phyloP scores from a whole-genome alignment of 2,113 vertebrate species.

The Plecturocebus donacophilus region DNA sequence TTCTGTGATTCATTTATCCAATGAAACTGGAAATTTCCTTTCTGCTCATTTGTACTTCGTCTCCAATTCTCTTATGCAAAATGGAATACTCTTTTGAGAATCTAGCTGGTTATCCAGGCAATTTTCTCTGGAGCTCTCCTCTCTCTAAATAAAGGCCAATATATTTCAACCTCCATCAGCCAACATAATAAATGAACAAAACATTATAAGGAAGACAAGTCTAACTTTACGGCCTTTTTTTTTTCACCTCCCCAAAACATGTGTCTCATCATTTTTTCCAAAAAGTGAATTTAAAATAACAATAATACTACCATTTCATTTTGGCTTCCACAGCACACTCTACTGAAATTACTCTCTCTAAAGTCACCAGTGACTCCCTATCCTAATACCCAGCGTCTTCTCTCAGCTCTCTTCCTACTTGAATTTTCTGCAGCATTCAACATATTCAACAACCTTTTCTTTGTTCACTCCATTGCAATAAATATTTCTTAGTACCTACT shows the following conservation, averaged over 20 bases:
- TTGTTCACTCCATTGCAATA: not conserved
- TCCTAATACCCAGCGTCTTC: not conserved
- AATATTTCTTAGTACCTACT: not conserved
- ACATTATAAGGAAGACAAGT: not conserved
- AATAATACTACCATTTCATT: not conserved
- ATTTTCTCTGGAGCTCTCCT: not conserved
- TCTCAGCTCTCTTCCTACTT: not conserved
- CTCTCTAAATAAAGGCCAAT: not conserved
- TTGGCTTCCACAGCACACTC: not conserved
- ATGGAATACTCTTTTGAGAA: not conserved
- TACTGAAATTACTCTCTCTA: not conserved
- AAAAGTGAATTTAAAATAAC: conserved; percentile 25
- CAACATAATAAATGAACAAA: not conserved
- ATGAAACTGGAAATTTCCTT: conserved; percentile 41
- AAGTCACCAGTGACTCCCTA: not conserved
- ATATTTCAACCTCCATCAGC: not conserved
- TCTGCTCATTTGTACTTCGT: not conserved
- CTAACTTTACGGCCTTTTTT: not conserved
- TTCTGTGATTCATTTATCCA: not conserved
- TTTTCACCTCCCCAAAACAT: not conserved
- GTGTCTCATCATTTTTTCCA: not conserved
- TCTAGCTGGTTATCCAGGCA: not conserved
- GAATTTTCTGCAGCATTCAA: not conserved
- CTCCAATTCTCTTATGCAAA: not conserved
- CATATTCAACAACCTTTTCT: not conserved